Conservation (phyloP, 2,888 invertebrate genomes). For the Laothoe populi region DNA sequence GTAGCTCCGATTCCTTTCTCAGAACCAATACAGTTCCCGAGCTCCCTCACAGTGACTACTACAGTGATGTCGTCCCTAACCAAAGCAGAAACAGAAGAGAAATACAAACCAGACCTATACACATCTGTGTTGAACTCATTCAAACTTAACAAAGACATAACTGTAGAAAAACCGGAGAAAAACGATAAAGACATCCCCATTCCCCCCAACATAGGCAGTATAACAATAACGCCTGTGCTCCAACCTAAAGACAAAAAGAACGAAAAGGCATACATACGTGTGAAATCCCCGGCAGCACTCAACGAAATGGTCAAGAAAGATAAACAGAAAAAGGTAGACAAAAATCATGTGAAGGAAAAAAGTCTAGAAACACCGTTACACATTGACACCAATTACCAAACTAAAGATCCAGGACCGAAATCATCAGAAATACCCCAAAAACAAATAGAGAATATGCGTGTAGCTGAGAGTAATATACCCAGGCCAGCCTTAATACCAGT, state of each 20-base stretch:
- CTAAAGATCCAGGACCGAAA: conserved; percentile 59
- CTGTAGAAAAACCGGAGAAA: conserved; percentile 62
- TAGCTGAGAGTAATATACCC: conserved; percentile 72
- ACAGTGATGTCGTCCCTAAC: conserved; percentile 49
- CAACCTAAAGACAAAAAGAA: conserved; percentile 58
- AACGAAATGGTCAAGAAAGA: conserved; percentile 72
- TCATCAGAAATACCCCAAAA: conserved; percentile 64
- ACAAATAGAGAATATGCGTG: conserved; percentile 68
- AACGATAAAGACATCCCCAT: conserved; percentile 62
- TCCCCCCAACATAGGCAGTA: conserved; percentile 74
- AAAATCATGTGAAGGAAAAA: conserved; percentile 55
- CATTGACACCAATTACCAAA: conserved; percentile 64
- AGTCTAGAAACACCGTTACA: conserved; percentile 60
- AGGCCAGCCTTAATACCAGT: conserved; percentile 69
- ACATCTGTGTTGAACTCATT: conserved; percentile 59
- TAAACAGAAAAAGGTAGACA: conserved; percentile 57
- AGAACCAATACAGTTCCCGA: conserved; percentile 74
- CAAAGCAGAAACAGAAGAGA: conserved; percentile 42
- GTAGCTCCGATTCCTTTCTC: conserved; percentile 41
- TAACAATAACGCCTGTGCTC: conserved; percentile 76
- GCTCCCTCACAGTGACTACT: conserved; percentile 76
- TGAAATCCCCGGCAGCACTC: conserved; percentile 75
- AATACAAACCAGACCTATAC: conserved; percentile 52
- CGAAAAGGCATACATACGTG: conserved; percentile 64
- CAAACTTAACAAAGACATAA: conserved; percentile 60